A percentile compares a stretch with the other conserved stretches of the same genome.
phyloP scores from a whole-genome alignment of 2,113 vertebrate species.

The Hepsetus odoe region DNA sequence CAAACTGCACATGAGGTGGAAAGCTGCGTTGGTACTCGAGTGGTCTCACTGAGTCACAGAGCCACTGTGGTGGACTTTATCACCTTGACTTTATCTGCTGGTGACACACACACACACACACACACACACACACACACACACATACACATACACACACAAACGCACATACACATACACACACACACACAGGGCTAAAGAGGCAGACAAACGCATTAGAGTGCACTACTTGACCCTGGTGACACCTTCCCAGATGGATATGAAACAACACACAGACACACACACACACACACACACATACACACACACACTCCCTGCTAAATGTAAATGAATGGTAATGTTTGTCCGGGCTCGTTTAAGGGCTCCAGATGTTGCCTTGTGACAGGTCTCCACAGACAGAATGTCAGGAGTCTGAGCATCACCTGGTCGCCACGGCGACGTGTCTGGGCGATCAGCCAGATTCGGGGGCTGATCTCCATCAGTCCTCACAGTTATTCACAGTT shows the following conservation, averaged over 20 bases:
- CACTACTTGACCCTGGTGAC: conserved; percentile 30
- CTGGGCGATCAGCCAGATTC: conserved; percentile 15
- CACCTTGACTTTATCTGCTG: conserved; percentile 22
- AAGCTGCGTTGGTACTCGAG: not conserved
- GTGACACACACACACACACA: conserved; percentile 5
- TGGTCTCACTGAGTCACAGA: not conserved
- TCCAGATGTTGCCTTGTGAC: conserved; percentile 50
- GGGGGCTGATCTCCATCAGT: conserved; percentile 2
- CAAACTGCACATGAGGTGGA: not conserved
- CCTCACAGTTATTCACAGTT: conserved; percentile 25
- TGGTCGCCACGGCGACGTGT: not conserved
- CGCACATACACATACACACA: too few relatives aligned
- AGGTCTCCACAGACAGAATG: conserved; percentile 28
- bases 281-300: not conserved
- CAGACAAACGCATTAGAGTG: not conserved
- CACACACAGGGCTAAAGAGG: not conserved
- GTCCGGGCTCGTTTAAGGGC: conserved; percentile 19
- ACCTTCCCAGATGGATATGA: conserved; percentile 36
- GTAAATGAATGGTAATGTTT: conserved; percentile 44
- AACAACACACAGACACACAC: not conserved
- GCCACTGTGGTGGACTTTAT: not conserved
- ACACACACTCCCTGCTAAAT: conserved; percentile 5
- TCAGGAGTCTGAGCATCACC: conserved; percentile 10
- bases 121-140: not conserved
- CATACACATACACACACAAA: not conserved